Evolutionary conservation across 1,140 invertebrate species (phyloP).

Genomic region (Panulirus ornatus): DNA sequence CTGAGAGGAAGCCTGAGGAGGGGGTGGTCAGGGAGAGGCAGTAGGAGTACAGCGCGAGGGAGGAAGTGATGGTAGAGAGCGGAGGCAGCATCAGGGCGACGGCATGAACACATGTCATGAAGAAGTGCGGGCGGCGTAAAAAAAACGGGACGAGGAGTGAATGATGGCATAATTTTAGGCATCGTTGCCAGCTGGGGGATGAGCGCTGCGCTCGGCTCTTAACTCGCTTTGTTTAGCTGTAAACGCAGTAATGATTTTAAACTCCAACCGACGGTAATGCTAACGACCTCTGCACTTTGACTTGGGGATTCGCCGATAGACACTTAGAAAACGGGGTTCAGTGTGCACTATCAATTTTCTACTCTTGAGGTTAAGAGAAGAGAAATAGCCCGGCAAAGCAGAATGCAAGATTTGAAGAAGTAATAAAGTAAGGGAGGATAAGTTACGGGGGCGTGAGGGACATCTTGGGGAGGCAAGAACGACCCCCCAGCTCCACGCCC

Average conservation of each 20-base stretch:
- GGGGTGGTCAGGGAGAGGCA: not conserved
- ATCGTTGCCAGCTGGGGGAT: slow-evolving; percentile 64
- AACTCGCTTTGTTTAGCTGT: slow-evolving; percentile 37
- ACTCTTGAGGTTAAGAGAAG: not conserved
- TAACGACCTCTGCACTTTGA: too few species aligned
- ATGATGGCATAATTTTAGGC: slow-evolving; percentile 67
- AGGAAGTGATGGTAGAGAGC: not conserved
- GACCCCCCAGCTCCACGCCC: not conserved
- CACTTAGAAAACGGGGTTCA: not conserved
- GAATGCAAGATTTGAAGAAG: not conserved
- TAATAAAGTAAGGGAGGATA: not conserved
- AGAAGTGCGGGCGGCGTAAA: slow-evolving; percentile 55
- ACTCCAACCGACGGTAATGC: not conserved
- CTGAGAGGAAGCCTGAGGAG: not conserved
- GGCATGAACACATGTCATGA: slow-evolving; percentile 54
- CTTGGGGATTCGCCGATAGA: too few species aligned
- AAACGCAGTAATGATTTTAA: not conserved
- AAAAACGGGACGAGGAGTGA: slow-evolving; percentile 52
- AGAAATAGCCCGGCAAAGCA: not conserved
- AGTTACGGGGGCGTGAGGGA: not conserved
- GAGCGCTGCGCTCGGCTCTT: slow-evolving; percentile 19
- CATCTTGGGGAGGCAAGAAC: not conserved
- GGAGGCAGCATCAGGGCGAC: slow-evolving; percentile 25
- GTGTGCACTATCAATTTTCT: not conserved
- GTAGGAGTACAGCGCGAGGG: not conserved